Conservation (phyloP, 2,797 vertebrate species). For the Poeciliopsis infans region DNA sequence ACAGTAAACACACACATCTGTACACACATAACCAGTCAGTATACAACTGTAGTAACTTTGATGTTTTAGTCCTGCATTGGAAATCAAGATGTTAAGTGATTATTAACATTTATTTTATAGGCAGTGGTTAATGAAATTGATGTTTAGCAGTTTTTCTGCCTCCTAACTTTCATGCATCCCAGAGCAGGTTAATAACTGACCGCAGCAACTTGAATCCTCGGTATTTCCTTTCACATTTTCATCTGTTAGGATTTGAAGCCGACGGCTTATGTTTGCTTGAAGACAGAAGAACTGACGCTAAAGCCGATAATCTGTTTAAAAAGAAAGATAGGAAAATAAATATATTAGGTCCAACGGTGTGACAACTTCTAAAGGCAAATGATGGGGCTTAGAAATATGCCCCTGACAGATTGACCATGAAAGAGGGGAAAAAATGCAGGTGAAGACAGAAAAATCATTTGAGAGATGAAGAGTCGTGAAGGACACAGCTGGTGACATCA, state of each 20-base stretch:
- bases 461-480: conserved; percentile 18
- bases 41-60: not conserved
- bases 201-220: not conserved
- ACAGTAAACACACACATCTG: conserved; percentile 8
- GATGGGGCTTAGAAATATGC: conserved; percentile 13
- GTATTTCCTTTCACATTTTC: conserved; percentile 10
- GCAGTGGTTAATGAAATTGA: not conserved
- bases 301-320: conserved; percentile 11
- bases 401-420: conserved; percentile 6
- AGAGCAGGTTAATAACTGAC: not conserved
- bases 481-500: conserved; percentile 20
- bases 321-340: conserved; percentile 6
- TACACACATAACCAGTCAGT: conserved; percentile 1
- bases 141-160: not conserved
- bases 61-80: not conserved
- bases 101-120: not conserved
- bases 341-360: not conserved
- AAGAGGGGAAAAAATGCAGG: conserved; percentile 10
- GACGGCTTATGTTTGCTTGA: not conserved
- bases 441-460: conserved; percentile 23
- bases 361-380: not conserved
- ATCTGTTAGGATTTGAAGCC: conserved; percentile 13
- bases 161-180: not conserved
- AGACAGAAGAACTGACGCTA: conserved; percentile 1
- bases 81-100: not conserved